Conservation (phyloP, 2,888 invertebrate species). For the Embidobia sp. region DNA sequence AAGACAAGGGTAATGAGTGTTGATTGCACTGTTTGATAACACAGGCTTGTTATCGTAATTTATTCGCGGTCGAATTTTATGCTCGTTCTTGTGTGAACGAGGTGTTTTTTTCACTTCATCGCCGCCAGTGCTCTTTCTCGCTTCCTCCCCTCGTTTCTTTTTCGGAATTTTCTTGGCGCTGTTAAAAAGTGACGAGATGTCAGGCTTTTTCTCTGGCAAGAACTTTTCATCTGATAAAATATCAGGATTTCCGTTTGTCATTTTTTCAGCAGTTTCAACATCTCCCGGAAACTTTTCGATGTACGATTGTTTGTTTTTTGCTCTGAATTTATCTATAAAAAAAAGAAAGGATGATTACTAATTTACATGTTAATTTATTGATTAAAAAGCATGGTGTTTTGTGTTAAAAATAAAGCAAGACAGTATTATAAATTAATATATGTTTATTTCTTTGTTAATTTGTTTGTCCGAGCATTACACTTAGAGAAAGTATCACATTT, state of each 20-base stretch:
- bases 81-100: slow-evolving; percentile 82
- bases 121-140: slow-evolving; percentile 68
- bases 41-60: slow-evolving; percentile 82
- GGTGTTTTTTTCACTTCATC: slow-evolving; percentile 78
- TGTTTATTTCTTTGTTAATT: no score
- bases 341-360: no score
- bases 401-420: no score
- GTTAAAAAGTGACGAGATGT: slow-evolving; percentile 83
- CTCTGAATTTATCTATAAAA: slow-evolving; percentile 84
- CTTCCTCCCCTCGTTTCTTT: slow-evolving; percentile 74
- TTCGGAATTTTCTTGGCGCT: slow-evolving; percentile 81
- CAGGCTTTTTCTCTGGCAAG: slow-evolving; percentile 82
- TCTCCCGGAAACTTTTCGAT: slow-evolving; percentile 91
- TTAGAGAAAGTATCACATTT: no score
- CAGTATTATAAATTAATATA: no score
- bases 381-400: no score
- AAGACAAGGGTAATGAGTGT: slow-evolving; percentile 83
- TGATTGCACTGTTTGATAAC: slow-evolving; percentile 70
- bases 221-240: slow-evolving; percentile 86
- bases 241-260: slow-evolving; percentile 87
- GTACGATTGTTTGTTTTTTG: no score
- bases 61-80: slow-evolving; percentile 86
- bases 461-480: no score
- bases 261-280: slow-evolving; percentile 88
- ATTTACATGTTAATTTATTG: no score